A percentile compares a stretch with the other conserved stretches of the same genome.
Conservation (phyloP, 2,888 invertebrate genomes). For the Cerastis leucographa region DNA sequence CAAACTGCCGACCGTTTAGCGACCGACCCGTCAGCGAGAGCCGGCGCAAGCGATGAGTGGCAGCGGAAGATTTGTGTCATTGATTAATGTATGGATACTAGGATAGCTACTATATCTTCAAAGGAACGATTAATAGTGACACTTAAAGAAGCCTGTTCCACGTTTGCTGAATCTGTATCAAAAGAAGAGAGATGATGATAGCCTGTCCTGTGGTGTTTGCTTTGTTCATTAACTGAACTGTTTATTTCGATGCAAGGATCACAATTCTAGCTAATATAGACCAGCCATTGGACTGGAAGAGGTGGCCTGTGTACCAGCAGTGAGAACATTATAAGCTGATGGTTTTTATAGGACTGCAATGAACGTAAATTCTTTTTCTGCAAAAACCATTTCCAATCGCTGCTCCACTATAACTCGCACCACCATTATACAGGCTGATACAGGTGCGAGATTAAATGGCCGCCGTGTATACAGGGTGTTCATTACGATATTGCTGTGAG, state of each 20-base stretch:
- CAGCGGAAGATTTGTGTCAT: constrained; percentile 13
- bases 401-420: constrained; percentile 56
- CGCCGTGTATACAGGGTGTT: constrained; percentile 89
- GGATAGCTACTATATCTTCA: background rate
- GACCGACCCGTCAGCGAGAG: constrained; percentile 73
- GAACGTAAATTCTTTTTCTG: background rate
- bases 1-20: constrained; percentile 89
- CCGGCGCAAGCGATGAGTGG: constrained; percentile 42
- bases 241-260: background rate
- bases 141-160: background rate
- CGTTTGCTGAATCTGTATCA: background rate
- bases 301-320: background rate
- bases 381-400: constrained; percentile 51
- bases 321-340: background rate
- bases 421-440: constrained; percentile 82
- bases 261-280: background rate
- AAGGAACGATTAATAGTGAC: background rate
- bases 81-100: background rate
- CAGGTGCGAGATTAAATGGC: constrained; percentile 91
- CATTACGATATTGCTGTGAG: constrained; percentile 90
- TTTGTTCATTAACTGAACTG: background rate
- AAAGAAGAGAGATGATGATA: background rate
- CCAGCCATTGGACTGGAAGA: background rate
- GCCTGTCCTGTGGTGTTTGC: background rate
- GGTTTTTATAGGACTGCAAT: background rate